phyloP scores from a whole-genome alignment of 2,888 invertebrate species.

The Mylabris sibirica region DNA sequence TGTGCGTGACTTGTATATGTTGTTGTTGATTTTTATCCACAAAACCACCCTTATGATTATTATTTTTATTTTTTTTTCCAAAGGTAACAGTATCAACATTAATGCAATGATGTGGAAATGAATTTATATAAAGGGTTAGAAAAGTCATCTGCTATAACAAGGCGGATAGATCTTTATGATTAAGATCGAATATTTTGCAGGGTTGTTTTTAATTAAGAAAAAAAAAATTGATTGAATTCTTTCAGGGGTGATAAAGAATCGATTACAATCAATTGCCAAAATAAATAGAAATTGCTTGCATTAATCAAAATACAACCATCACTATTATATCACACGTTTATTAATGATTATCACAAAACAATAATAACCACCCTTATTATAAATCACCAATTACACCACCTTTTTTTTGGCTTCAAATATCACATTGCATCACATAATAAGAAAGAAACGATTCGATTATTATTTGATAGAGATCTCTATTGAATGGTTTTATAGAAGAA shows the following conservation, averaged over 20 bases:
- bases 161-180: not conserved
- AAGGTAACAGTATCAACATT: not conserved
- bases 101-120: too few relatives aligned
- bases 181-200: not conserved
- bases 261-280: not conserved
- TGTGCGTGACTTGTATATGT: not conserved
- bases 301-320: too few relatives aligned
- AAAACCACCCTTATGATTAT: not conserved
- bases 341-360: too few relatives aligned
- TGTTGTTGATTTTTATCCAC: not conserved
- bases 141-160: too few relatives aligned
- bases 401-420: too few relatives aligned
- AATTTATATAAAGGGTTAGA: too few relatives aligned
- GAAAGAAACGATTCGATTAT: too few relatives aligned
- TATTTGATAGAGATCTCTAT: too few relatives aligned
- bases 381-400: too few relatives aligned
- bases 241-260: not conserved
- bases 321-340: not conserved
- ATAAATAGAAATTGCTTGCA: not conserved
- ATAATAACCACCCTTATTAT: too few relatives aligned
- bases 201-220: not conserved
- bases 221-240: not conserved
- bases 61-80: conserved; percentile 1
- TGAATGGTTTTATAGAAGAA: too few relatives aligned
- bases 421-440: too few relatives aligned